Conservation (phyloP, 2,888 invertebrate genomes). For the Oeneis ivallda region DNA sequence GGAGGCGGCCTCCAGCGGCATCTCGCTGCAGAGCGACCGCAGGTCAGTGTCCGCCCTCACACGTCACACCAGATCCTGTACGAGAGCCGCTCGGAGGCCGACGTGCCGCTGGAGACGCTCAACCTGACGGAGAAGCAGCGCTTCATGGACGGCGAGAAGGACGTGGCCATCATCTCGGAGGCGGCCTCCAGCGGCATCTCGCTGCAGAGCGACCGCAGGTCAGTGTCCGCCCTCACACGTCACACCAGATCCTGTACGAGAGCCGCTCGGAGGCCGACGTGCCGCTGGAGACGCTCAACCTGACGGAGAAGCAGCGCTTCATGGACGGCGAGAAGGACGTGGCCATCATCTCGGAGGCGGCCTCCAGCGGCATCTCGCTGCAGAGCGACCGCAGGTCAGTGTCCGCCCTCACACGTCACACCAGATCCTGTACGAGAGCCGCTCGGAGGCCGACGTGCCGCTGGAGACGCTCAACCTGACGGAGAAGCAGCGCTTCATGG, state of each 20-base stretch:
- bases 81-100: slow-evolving; percentile 96
- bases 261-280: slow-evolving; percentile 97
- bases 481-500: slow-evolving; percentile 96
- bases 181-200: slow-evolving; percentile 99
- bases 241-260: slow-evolving; percentile 95
- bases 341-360: slow-evolving; percentile 99
- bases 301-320: slow-evolving; percentile 94
- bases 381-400: slow-evolving; percentile 92
- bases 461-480: slow-evolving; percentile 98
- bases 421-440: slow-evolving; percentile 95
- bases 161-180: slow-evolving; percentile 99
- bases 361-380: slow-evolving; percentile 97
- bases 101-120: slow-evolving; percentile 97
- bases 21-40: slow-evolving; percentile 97
- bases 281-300: slow-evolving; percentile 97
- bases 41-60: slow-evolving; percentile 55
- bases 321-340: slow-evolving; percentile 99
- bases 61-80: slow-evolving; percentile 94
- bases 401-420: too few species aligned
- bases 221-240: too few species aligned
- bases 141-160: slow-evolving; percentile 99
- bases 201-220: slow-evolving; percentile 94
- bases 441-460: slow-evolving; percentile 97
- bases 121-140: slow-evolving; percentile 95
- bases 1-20: slow-evolving; percentile 99